Evolutionary conservation across 2,888 invertebrate genomes (phyloP).

Genomic region (Chrysina gloriosa): DNA sequence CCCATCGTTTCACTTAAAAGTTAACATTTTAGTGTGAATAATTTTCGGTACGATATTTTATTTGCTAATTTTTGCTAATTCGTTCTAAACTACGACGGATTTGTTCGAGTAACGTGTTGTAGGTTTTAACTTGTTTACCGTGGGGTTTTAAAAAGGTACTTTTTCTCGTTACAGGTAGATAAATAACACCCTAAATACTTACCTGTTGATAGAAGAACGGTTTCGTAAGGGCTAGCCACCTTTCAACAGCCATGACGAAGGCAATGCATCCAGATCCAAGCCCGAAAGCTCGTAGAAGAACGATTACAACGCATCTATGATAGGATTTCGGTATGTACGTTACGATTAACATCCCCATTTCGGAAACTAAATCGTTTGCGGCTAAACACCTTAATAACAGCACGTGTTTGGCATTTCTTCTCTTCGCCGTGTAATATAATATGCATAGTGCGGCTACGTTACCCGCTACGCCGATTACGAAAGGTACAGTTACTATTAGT

Average conservation of each 20-base stretch:
- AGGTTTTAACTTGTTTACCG: neutral
- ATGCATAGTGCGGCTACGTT: conserved; percentile 82
- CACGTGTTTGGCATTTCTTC: conserved; percentile 83
- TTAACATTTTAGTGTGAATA: no score
- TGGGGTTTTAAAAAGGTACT: no score
- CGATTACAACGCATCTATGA: conserved; percentile 74
- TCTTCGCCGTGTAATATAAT: conserved; percentile 76
- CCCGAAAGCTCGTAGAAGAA: conserved; percentile 84
- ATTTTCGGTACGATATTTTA: no score
- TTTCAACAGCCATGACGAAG: conserved; percentile 87
- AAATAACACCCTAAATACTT: conserved; percentile 49
- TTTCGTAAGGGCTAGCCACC: conserved; percentile 87
- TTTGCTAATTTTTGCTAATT: no score
- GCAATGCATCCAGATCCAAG: conserved; percentile 90
- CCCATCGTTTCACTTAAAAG: no score
- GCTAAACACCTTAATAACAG: conserved; percentile 83
- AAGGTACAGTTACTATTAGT: conserved; percentile 23
- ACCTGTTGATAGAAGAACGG: conserved; percentile 92
- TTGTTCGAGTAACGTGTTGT: no score
- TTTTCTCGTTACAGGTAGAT: no score
- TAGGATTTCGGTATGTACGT: conserved; percentile 69
- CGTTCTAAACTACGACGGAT: no score
- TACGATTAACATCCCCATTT: conserved; percentile 81
- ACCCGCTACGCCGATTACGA: conserved; percentile 75
- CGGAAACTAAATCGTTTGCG: conserved; percentile 82